Evolutionary conservation across 2,113 vertebrate genomes (phyloP), one percentile per base, ranked within the genome.

Genomic region (Sylvilagus bachmani): DNA sequence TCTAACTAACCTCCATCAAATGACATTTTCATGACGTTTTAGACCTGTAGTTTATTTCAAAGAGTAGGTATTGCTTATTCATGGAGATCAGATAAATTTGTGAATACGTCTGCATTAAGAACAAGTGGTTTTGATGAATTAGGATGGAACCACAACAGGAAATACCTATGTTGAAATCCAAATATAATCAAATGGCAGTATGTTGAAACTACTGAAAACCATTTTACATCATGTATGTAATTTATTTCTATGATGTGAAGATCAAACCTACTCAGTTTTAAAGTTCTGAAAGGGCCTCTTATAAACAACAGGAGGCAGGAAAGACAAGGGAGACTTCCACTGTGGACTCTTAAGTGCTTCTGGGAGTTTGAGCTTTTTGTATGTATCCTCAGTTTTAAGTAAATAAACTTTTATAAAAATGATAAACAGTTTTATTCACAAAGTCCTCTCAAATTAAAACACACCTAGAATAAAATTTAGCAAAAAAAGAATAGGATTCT

Each of bases 41-140:
- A 84, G 89, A 77, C 58, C 38, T 82, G 24, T 51, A 89, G n/a
- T 92, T 90, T 87, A 90, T 16, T 62, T 66, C 16, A 44, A 75
- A 75, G 49, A 67, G 62, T 51, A 33, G 74, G 64, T 84, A n/a
- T 19, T 62, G 8, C 74, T 92, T 71, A 83, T 64, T 79, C 33
- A 71, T 31, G 11, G 38, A 94, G 62, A 80, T 62, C 51, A 75
- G 58, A 51, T 61, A 88, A 74, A 38, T 64, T 83, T 86, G 51
- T 49, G 38, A n/a, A 89, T 81, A 86, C 61, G 66, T 89, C 38
- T 33, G 38, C 19, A 58, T 66, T 86, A 58, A 62, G 49, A 86
- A 70, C 7, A 55, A 82, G 79, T 66, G 7, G 49, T 81, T 88
- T 93, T 69, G 49, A n/a, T 79, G 38, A 75, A 24, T 91, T 51